Evolutionary conservation across 2,113 vertebrate species (phyloP).

Genomic region (Hoplias malabaricus): DNA sequence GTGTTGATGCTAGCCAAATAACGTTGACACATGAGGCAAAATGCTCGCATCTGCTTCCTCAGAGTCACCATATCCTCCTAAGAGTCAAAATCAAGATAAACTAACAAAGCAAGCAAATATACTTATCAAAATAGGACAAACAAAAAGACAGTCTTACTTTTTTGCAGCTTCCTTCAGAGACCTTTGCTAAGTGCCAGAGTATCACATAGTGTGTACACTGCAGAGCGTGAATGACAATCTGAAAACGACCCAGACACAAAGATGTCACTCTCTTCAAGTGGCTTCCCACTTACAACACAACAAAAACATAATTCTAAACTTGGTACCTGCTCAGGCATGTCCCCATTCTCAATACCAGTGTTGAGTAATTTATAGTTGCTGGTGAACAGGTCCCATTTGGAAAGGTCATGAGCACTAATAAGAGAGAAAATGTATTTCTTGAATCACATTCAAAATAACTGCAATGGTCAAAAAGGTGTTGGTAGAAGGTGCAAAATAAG

Average conservation of each 20-base stretch:
- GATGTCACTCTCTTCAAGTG: neutral
- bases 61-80: conserved; percentile 93
- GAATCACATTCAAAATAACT: neutral
- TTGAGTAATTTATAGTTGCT: conserved; percentile 98
- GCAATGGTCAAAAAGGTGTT: neutral
- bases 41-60: conserved; percentile 98
- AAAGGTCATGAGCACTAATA: conserved; percentile 93
- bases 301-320: neutral
- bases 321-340: conserved; percentile 96
- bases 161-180: conserved; percentile 92
- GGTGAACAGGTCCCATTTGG: conserved; percentile 97
- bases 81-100: conserved; percentile 35
- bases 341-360: conserved; percentile 98
- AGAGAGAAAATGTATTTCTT: neutral
- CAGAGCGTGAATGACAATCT: conserved; percentile 98
- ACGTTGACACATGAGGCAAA: conserved; percentile 98
- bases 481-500: neutral
- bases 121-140: neutral
- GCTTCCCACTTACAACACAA: neutral
- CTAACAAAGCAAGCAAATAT: neutral
- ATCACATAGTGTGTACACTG: conserved; percentile 99
- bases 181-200: conserved; percentile 95
- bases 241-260: conserved; percentile 42
- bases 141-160: conserved; percentile 76
- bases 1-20: conserved; percentile 99